Evolutionary conservation across 2,797 vertebrate genomes (phyloP), one percentile per base, ranked within the genome.

Genomic region (Spinus olivaceus): DNA sequence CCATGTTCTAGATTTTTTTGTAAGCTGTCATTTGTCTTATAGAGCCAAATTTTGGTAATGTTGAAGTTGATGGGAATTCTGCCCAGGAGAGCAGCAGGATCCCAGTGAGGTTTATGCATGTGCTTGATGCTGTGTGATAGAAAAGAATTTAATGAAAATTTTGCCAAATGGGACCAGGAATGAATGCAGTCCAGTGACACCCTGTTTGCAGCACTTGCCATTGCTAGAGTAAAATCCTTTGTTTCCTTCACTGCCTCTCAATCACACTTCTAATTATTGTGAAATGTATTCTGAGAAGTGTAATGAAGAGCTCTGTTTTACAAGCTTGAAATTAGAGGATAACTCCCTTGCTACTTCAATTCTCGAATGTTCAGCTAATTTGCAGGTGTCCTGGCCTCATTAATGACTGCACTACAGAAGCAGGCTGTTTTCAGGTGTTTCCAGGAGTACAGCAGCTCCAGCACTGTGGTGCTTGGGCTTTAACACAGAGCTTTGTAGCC

Each of bases 301-400:
- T 94, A 90, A 94, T 66, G 79, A 96, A 84, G 64, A 84, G 70
- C 66, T 94, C 74, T 92, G 85, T 71, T 95, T 73, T 90, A 88
- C 60, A 67, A 73, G 80, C 56, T 86, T 81, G 83, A 92, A 92
- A 91, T 88, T 86, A 93, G 78, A 89, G 39, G 49, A 61, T 76
- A 53, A 65, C 28, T 96, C 85, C 71, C 81, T 60, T 46, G 86
- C 59, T 86, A 80, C 54, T n/a, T 87, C 66, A 57, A 0, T 76
- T 86, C 71, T 81, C 21, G 9, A 92, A 82, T 77, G 39, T 86
- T 85, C 73, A 86, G 77, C 46, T 50, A 61, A 78, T 85, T 88
- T 96, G 71, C 89, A 76, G 64, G 46, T 93, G 71, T 59, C 66
- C 39, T 92, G 85, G 74, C 74, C 82, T 95, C 82, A 33, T 94